Conservation (phyloP, 2,113 vertebrate genomes). For the Ploceus nigricollis region DNA sequence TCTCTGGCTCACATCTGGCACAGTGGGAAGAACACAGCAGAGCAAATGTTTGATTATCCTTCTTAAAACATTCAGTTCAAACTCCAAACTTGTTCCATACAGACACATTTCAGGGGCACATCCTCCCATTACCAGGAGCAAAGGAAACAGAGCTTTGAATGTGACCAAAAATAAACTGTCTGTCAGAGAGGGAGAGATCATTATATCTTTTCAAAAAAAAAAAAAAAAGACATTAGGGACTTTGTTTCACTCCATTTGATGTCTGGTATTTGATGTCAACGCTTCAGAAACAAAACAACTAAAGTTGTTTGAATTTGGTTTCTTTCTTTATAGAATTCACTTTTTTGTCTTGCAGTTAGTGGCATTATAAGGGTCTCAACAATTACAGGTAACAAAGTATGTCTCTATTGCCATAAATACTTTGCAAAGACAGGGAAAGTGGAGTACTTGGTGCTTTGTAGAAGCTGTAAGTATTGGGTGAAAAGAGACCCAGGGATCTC, state of each 20-base stretch:
- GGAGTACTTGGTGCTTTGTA: not conserved
- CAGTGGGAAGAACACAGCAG: not conserved
- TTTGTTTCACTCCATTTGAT: slow-evolving; percentile 21
- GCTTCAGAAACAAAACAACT: not conserved
- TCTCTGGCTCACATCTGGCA: not conserved
- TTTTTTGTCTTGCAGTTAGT: not conserved
- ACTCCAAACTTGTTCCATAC: not conserved
- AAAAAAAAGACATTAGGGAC: not conserved
- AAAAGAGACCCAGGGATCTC: not conserved
- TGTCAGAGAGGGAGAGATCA: not conserved
- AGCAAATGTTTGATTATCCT: not conserved
- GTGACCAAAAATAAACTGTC: not conserved
- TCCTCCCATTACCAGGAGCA: not conserved
- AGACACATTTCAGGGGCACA: not conserved
- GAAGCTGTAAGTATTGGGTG: not conserved
- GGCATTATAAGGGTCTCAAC: not conserved
- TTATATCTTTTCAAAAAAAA: not conserved
- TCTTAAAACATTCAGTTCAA: not conserved
- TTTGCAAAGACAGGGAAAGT: not conserved
- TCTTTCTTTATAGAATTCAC: not conserved
- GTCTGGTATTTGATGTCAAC: not conserved
- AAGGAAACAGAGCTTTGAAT: not conserved
- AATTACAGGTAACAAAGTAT: not conserved
- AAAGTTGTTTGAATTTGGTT: not conserved
- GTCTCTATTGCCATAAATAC: not conserved